Conservation (phyloP, 2,113 vertebrate species). For the cat (Felis catus) region F.catus_Fca126_mat1.0 CM031415.1:161951501-161952000, state of each 20-base stretch:
- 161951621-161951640: too few relatives aligned
- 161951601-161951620: too few relatives aligned
- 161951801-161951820: background rate
- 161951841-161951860: background rate
- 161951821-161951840: background rate
- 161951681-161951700: too few relatives aligned
- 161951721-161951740: background rate
- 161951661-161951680: too few relatives aligned
- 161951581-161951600: too few relatives aligned
- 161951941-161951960: background rate
- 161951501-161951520: background rate
- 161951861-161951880: background rate
- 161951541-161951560: background rate
- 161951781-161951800: background rate
- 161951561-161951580: too few relatives aligned
- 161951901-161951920: background rate
- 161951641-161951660: too few relatives aligned
- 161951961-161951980: background rate
- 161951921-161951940: background rate
- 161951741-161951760: too few relatives aligned
- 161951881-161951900: background rate
- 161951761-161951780: background rate
- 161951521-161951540: background rate
- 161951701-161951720: too few relatives aligned
- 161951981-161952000: background rate